Evolutionary conservation across 2,797 vertebrate species (phyloP).

Genomic region (Enteromius paludinosus): DNA sequence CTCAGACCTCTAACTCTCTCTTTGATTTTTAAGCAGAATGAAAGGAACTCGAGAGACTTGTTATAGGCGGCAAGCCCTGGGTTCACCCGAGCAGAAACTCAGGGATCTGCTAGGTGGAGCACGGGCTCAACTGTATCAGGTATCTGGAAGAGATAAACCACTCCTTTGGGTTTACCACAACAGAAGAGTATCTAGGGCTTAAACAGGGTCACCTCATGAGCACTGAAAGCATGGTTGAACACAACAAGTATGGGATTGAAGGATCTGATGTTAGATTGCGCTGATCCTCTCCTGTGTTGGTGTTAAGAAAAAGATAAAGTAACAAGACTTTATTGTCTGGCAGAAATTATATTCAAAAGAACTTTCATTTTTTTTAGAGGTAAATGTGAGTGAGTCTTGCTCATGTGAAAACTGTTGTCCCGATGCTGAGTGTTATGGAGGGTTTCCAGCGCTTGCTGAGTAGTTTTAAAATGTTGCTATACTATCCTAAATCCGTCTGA

Average conservation of each 20-base stretch:
- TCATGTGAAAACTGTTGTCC: neutral
- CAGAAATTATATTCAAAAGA: neutral
- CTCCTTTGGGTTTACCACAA: conserved; percentile 21
- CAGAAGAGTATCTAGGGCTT: neutral
- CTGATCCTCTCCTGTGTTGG: neutral
- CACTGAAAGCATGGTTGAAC: neutral
- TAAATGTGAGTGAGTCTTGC: neutral
- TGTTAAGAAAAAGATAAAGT: neutral
- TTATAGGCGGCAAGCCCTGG: conserved; percentile 17
- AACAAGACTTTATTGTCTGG: neutral
- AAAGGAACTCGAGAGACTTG: conserved; percentile 38
- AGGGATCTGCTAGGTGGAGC: conserved; percentile 13
- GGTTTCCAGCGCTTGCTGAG: neutral
- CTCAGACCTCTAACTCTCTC: neutral
- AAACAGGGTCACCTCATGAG: neutral
- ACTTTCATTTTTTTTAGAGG: no score
- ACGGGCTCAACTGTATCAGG: neutral
- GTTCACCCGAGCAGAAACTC: conserved; percentile 25
- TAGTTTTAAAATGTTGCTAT: neutral
- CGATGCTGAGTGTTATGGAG: neutral
- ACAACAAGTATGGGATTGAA: conserved; percentile 4
- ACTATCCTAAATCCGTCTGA: neutral
- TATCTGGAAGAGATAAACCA: conserved; percentile 20
- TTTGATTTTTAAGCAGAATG: neutral
- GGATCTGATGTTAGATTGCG: neutral